phyloP scores from a whole-genome alignment of 2,888 invertebrate species.

The Catocala nupta region DNA sequence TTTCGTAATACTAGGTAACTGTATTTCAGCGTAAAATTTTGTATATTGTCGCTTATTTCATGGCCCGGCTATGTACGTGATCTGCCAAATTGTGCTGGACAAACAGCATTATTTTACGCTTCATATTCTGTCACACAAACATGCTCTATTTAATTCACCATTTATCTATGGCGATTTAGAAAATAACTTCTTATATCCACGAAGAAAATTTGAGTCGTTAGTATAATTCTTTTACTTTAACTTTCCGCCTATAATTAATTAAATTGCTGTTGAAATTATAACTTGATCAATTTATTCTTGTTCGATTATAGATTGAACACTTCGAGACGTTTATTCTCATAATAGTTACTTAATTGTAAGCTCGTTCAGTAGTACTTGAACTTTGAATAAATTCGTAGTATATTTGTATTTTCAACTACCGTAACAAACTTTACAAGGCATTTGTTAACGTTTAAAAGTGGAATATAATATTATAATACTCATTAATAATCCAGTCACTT shows the following conservation, averaged over 20 bases:
- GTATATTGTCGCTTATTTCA: constrained; percentile 3
- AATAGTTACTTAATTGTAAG: no score
- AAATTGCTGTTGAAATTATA: background rate
- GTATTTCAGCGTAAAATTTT: background rate
- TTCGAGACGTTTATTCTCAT: background rate
- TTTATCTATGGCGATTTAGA: constrained; percentile 4
- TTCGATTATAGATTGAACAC: background rate
- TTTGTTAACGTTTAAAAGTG: no score
- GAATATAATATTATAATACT: no score
- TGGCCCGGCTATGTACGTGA: constrained; percentile 36
- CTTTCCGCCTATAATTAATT: no score
- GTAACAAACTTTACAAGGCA: no score
- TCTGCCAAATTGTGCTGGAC: constrained; percentile 22
- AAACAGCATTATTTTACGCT: constrained; percentile 25
- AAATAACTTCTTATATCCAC: background rate
- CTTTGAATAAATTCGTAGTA: no score
- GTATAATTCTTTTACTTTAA: no score
- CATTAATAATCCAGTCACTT: no score
- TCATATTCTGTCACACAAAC: constrained; percentile 6
- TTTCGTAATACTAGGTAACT: no score
- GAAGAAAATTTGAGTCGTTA: no score
- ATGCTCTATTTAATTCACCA: constrained; percentile 7
- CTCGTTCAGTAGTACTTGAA: no score
- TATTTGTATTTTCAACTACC: no score
- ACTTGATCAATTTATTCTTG: constrained; percentile 1